Percentiles rank a stretch among this genome's conserved stretches.
These are phyloP conservation scores for Vultur gryphus DNA, from an alignment of 2,797 vertebrate genomes.

Conservation along the genomic window DNA sequence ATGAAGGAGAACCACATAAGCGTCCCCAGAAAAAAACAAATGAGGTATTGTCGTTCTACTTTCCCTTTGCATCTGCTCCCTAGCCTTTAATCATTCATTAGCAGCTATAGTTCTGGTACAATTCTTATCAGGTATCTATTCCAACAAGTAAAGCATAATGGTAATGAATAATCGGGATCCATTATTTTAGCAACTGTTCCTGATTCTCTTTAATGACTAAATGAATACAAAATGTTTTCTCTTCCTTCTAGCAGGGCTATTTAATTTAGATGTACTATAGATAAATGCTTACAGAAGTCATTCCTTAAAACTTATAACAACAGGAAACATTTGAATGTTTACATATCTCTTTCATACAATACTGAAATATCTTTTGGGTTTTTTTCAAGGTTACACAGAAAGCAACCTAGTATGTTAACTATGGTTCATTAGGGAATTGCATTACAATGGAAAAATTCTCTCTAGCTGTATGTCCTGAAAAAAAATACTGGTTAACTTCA, in stretches of 20 bases:
- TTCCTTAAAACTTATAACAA: background rate
- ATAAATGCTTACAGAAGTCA: background rate
- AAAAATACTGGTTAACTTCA: background rate
- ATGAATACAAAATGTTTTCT: background rate
- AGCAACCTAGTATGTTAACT: background rate
- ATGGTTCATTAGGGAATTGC: background rate
- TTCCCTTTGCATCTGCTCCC: background rate
- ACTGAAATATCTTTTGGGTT: background rate
- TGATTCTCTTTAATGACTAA: background rate
- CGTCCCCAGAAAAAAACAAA: background rate
- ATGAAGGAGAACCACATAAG: background rate
- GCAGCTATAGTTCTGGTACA: background rate
- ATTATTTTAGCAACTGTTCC: constrained; percentile 2
- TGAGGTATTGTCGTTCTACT: background rate
- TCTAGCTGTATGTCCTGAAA: background rate
- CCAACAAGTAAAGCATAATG: background rate
- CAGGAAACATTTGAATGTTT: background rate
- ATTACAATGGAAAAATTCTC: background rate
- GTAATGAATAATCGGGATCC: background rate
- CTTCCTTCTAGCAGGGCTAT: background rate
- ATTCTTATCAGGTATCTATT: background rate
- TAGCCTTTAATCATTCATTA: constrained; percentile 16
- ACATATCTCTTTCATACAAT: background rate
- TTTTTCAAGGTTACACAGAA: background rate
- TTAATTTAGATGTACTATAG: background rate